A percentile compares a stretch with the other conserved stretches of the same genome.
Evolutionary conservation across 2,797 vertebrate genomes (phyloP).

Genomic region (Thripadectes ignobilis): DNA sequence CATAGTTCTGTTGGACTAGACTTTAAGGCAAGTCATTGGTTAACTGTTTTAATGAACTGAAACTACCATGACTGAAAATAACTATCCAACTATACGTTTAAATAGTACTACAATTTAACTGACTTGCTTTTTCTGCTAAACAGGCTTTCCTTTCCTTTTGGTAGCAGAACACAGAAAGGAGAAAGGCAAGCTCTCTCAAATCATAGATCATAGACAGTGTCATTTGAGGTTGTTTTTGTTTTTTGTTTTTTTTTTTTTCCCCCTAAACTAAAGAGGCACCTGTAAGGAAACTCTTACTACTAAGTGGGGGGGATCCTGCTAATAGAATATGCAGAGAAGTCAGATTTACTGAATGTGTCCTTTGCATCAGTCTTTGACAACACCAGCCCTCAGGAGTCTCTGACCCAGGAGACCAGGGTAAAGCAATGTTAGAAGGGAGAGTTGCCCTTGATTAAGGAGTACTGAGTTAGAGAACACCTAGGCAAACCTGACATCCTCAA

Average conservation of each 20-base stretch:
- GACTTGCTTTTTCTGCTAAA: neutral
- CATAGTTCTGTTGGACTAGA: neutral
- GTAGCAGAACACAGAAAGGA: neutral
- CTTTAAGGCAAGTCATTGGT: neutral
- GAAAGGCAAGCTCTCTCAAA: neutral
- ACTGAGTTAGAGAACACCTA: neutral
- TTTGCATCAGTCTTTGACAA: neutral
- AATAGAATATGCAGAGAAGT: neutral
- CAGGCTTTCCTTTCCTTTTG: neutral
- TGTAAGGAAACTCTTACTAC: neutral
- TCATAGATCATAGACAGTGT: neutral
- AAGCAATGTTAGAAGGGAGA: neutral
- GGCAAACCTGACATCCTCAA: neutral
- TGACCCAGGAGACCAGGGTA: neutral
- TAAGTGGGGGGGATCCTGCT: neutral
- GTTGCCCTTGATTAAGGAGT: neutral
- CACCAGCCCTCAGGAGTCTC: neutral
- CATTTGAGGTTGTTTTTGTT: neutral
- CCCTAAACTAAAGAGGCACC: neutral
- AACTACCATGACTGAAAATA: neutral
- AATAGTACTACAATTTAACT: neutral
- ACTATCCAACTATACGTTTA: neutral
- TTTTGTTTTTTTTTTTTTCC: no score
- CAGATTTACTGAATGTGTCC: neutral
- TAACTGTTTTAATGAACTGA: neutral